Base-by-base conservation (phyloP, 2,113 vertebrate species). In the Sphaerodactylus townsendi region DNA sequence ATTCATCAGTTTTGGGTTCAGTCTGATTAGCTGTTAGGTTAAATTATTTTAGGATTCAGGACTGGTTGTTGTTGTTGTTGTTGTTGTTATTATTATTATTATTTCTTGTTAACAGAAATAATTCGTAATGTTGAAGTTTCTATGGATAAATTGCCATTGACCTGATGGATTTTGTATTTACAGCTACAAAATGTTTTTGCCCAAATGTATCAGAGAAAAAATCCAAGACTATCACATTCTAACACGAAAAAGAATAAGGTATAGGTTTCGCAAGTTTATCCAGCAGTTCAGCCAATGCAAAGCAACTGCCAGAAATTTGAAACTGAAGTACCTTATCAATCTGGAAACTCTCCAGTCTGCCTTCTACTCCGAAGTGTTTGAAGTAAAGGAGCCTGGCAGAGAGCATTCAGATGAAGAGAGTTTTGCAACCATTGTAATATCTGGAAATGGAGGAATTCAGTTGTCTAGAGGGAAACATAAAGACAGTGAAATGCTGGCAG, bases 141-240 rank as follows among this genome's bases (percentile, higher is more conserved):
- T 17, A 28, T 30, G 28, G 11, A 44, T 41, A 59, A 21, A 33
- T 84, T 77, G 48, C 21, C 41, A 37, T 30, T 71, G 30, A 78
- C 10, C 28, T 62, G 37, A 8, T 74, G 44, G 59, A 5, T 94
- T 48, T 74, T 94, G 5, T 93, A 44, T 95, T 81, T 84, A 59
- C 92, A 99, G 99, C 95, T 99, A 99, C 91, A 99, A 99, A 94
- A 96, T 95, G 86, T 98, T 98, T 93, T 95, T 99, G 90, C 99
- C 99, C 2, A 96, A 95, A 86, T 96, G 96, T 77, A 96, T 99
- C 94, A 95, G 96, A 84, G 95, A 94, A 68, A 97, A 96, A 89
- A 98, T 99, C 91, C 98, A 98, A 93, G 96, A 97, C 48, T 99
- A 99, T 89, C 98, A 99, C 95, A 97, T 99, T 90, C 93, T 99